A percentile compares a stretch with the other conserved stretches of the same genome.
Conservation (phyloP, 1,140 invertebrate species). For the Ladona fulva region DNA sequence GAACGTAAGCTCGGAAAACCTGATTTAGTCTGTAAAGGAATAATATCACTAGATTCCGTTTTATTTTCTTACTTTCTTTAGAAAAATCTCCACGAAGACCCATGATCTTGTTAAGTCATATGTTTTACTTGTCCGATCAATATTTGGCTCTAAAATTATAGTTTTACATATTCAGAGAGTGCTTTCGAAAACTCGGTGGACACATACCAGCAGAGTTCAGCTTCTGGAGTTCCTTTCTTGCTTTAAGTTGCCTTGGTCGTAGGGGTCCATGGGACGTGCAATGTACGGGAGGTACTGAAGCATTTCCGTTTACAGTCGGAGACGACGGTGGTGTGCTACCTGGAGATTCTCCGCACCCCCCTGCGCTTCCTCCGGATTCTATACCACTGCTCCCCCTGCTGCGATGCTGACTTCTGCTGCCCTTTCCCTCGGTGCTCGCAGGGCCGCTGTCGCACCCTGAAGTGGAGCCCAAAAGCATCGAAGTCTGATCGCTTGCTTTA, state of each 20-base stretch:
- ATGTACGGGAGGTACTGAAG: not conserved
- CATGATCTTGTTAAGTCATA: too few species aligned
- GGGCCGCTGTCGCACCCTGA: constrained; percentile 16
- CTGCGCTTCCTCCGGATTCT: not conserved
- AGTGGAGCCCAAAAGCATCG: constrained; percentile 16
- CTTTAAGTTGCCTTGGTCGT: constrained; percentile 26
- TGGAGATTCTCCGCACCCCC: constrained; percentile 11
- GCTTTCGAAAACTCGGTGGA: too few species aligned
- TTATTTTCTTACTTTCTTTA: too few species aligned
- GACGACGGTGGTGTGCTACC: not conserved
- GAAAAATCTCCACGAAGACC: too few species aligned
- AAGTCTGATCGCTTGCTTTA: constrained; percentile 20
- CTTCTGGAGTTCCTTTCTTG: constrained; percentile 28
- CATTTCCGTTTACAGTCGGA: not conserved
- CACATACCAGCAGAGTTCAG: constrained; percentile 26
- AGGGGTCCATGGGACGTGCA: not conserved
- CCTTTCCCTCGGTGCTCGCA: not conserved
- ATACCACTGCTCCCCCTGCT: constrained; percentile 10
- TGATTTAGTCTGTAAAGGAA: too few species aligned
- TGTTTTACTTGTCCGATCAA: too few species aligned
- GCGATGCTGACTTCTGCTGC: constrained; percentile 11
- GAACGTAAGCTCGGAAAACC: too few species aligned
- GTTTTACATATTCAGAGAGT: too few species aligned
- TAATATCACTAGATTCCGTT: too few species aligned
- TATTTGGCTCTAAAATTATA: too few species aligned